Percentiles rank a stretch among this genome's conserved stretches.
Evolutionary conservation across 1,140 invertebrate genomes (phyloP).

Genomic region (Bombus pyrosoma): DNA sequence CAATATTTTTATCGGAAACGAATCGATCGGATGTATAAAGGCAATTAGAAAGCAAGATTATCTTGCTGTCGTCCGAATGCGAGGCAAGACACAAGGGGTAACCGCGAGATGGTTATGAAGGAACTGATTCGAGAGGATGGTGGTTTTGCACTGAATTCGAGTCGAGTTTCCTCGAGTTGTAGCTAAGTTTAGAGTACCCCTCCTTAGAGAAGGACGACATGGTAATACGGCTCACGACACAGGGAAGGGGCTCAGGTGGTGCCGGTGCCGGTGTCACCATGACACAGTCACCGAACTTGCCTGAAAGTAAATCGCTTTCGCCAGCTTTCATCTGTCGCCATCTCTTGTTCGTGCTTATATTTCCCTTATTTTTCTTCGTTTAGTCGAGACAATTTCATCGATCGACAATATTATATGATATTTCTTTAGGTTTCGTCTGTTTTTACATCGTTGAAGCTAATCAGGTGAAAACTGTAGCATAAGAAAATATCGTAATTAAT

Average conservation of each 20-base stretch:
- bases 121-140: conserved; percentile 56
- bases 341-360: not conserved
- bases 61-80: not conserved
- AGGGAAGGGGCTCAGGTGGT: conserved; percentile 34
- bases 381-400: no score
- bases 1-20: not conserved
- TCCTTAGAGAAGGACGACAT: conserved; percentile 43
- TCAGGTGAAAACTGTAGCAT: not conserved
- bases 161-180: conserved; percentile 44
- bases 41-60: not conserved
- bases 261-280: conserved; percentile 26
- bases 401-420: not conserved
- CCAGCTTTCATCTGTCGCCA: conserved; percentile 16
- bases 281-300: conserved; percentile 31
- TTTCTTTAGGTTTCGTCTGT: not conserved
- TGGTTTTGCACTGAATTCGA: conserved; percentile 61
- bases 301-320: conserved; percentile 42
- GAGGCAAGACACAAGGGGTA: not conserved
- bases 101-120: conserved; percentile 11
- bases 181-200: conserved; percentile 63
- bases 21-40: not conserved
- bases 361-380: not conserved
- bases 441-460: not conserved
- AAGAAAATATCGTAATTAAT: not conserved
- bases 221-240: conserved; percentile 1